Conservation (phyloP, 2,113 vertebrate genomes). For the Rafetus swinhoei region DNA sequence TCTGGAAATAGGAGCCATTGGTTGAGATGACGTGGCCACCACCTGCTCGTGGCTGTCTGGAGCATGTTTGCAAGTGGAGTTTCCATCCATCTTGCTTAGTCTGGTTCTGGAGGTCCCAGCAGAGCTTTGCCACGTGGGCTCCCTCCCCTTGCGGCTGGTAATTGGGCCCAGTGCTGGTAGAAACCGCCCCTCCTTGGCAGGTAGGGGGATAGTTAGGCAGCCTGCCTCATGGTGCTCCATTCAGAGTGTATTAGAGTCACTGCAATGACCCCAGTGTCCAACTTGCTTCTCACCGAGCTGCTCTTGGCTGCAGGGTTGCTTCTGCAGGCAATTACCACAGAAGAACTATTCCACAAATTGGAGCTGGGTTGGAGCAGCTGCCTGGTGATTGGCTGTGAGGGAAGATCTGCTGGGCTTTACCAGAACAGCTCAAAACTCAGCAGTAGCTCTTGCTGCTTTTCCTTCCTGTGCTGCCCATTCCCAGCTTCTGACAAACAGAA, state of each 20-base stretch:
- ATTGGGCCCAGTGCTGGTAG: not conserved
- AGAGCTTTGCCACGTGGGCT: not conserved
- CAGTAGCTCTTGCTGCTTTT: not conserved
- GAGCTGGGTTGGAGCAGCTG: not conserved
- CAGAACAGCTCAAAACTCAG: not conserved
- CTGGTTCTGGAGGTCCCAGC: not conserved
- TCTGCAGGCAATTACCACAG: not conserved
- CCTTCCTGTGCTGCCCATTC: too few species aligned
- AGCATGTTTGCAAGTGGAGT: not conserved
- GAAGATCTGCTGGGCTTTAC: not conserved
- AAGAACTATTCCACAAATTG: not conserved
- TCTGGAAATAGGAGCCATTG: not conserved
- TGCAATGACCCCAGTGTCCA: too few species aligned
- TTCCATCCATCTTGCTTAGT: not conserved
- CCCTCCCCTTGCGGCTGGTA: not conserved
- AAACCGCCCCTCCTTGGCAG: not conserved
- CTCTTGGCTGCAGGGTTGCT: not conserved
- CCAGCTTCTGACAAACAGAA: too few species aligned
- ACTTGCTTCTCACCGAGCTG: too few species aligned
- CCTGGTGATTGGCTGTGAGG: not conserved
- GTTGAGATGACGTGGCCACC: not conserved
- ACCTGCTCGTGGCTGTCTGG: not conserved
- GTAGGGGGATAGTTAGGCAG: not conserved
- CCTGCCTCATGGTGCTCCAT: not conserved
- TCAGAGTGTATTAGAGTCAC: not conserved